Conservation (phyloP, 1,140 invertebrate genomes). For the Drosophila rufa region DNA sequence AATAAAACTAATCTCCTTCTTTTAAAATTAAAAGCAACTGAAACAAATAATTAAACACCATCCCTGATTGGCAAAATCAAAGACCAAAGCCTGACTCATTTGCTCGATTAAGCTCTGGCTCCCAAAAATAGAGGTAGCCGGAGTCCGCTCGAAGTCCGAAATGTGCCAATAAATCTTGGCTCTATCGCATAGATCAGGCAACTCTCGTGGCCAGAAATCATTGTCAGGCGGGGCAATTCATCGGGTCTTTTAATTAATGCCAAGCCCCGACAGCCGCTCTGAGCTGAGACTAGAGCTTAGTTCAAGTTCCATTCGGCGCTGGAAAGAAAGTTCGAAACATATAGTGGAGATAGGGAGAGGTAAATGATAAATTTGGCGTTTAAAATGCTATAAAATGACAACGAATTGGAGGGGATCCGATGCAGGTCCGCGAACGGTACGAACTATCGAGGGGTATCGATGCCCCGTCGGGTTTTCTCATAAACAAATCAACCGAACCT, state of each 20-base stretch:
- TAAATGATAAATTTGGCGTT: conserved; percentile 60
- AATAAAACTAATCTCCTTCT: not conserved
- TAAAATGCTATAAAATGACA: conserved; percentile 72
- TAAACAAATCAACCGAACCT: conserved; percentile 66
- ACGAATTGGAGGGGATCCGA: conserved; percentile 24
- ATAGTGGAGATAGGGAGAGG: conserved; percentile 13
- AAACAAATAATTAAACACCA: not conserved
- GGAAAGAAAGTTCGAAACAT: conserved; percentile 65
- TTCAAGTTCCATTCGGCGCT: conserved; percentile 30
- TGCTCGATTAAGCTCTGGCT: not conserved
- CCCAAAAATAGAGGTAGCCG: conserved; percentile 33
- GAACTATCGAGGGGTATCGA: conserved; percentile 20
- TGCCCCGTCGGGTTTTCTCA: conserved; percentile 56
- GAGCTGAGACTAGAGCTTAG: conserved; percentile 12
- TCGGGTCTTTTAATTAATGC: conserved; percentile 34
- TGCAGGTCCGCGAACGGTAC: conserved; percentile 48
- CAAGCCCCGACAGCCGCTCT: not conserved
- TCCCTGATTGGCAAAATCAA: conserved; percentile 11
- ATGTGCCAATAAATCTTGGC: conserved; percentile 25
- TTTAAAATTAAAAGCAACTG: not conserved
- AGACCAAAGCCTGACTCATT: conserved; percentile 17
- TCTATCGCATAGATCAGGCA: conserved; percentile 24
- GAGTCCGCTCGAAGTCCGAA: conserved; percentile 10
- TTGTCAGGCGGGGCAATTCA: conserved; percentile 36
- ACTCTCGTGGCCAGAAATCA: conserved; percentile 42